Evolutionary conservation across 2,888 invertebrate genomes (phyloP).

Genomic region (Charanyca ferruginea): DNA sequence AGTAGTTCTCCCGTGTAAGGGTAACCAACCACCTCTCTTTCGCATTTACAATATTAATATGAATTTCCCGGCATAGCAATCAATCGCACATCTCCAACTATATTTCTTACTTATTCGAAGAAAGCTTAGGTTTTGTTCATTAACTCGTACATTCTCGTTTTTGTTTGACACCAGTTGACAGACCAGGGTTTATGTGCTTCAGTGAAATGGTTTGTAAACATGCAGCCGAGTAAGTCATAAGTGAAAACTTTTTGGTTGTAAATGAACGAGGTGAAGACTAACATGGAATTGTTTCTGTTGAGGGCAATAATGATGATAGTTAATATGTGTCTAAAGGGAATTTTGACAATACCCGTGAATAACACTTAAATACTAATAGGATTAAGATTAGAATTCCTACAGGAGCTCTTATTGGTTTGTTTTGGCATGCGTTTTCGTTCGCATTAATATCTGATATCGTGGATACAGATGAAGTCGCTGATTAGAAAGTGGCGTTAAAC

Average conservation of each 20-base stretch:
- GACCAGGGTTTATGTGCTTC: conserved; percentile 47
- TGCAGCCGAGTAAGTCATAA: conserved; percentile 42
- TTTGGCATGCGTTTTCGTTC: no score
- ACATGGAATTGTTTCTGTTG: conserved; percentile 15
- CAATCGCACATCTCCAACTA: conserved; percentile 35
- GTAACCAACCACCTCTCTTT: no score
- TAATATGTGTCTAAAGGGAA: not conserved
- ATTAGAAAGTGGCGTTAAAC: no score
- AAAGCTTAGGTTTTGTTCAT: conserved; percentile 78
- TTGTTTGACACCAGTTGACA: conserved; percentile 72
- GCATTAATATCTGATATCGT: no score
- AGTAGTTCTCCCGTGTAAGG: no score
- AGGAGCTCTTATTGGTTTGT: no score
- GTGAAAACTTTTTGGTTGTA: conserved; percentile 35
- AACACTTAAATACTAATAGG: no score
- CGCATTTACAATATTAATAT: no score
- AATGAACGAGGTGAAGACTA: not conserved
- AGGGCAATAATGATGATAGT: not conserved
- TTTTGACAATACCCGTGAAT: not conserved
- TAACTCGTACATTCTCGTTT: conserved; percentile 75
- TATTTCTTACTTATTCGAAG: conserved; percentile 61
- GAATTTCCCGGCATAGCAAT: not conserved
- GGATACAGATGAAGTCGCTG: no score
- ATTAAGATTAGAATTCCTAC: not conserved
- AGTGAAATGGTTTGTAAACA: conserved; percentile 54